These are phyloP conservation scores for Pterois miles DNA, from an alignment of 2,797 vertebrate species.

Conservation along the genomic window DNA sequence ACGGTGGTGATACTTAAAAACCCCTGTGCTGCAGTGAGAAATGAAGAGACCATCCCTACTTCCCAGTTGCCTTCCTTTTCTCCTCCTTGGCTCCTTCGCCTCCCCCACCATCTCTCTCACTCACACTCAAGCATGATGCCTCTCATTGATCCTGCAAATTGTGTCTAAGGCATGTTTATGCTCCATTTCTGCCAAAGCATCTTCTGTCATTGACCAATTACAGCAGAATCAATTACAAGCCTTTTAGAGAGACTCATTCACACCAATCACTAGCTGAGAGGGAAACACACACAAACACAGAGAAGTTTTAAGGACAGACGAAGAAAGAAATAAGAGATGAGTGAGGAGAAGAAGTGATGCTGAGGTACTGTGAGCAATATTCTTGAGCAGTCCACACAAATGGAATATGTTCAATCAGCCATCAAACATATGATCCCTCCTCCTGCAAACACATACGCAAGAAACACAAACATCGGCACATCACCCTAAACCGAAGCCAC, in stretches of 20 bases:
- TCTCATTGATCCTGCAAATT: constrained; percentile 84
- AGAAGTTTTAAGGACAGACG: constrained; percentile 35
- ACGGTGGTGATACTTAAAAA: constrained; percentile 73
- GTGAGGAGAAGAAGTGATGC: constrained; percentile 65
- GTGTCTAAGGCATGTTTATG: constrained; percentile 82
- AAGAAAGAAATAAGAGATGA: constrained; percentile 43
- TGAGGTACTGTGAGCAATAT: constrained; percentile 80
- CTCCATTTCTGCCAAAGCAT: constrained; percentile 84
- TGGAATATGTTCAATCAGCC: constrained; percentile 81
- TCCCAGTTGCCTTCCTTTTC: constrained; percentile 39
- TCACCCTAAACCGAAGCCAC: constrained; percentile 4
- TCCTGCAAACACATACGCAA: constrained; percentile 23
- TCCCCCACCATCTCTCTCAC: constrained; percentile 14
- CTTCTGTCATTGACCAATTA: constrained; percentile 85
- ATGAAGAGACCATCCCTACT: constrained; percentile 53
- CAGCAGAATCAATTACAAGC: constrained; percentile 86
- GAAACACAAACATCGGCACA: constrained; percentile 1
- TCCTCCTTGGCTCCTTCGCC: constrained; percentile 11
- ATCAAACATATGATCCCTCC: constrained; percentile 58
- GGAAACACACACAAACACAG: constrained; percentile 20
- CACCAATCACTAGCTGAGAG: constrained; percentile 48
- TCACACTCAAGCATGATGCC: constrained; percentile 53
- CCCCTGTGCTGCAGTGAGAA: constrained; percentile 59
- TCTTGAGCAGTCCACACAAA: constrained; percentile 75
- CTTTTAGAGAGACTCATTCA: constrained; percentile 77